Evolutionary conservation across 2,797 vertebrate genomes (phyloP), one percentile per base, ranked within the genome.

Genomic region (Enteromius afrohamiltoni): DNA sequence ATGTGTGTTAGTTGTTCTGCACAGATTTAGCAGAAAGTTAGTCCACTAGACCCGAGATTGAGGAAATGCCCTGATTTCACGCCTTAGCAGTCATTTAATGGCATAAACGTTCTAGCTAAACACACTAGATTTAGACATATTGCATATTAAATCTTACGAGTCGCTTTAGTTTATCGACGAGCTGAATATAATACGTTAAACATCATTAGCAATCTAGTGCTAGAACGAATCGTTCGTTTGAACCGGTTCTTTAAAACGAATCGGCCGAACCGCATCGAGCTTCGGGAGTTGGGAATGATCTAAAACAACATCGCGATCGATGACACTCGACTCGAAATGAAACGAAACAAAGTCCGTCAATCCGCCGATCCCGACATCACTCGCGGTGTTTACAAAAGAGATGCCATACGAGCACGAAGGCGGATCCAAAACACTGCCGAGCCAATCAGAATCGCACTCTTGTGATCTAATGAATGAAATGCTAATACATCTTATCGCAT

Each of bases 1-100:
- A 95, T 95, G 37, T 83, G 73, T 51, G 0, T 51, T 13, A 3
- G 8, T 62, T 17, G 70, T 6, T 14, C 8, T 21, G 26, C 14
- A 9, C 58, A 47, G 82, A 81, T 85, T 40, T 5, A 17, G 19
- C 23, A 84, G 26, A 73, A 58, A 21, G 2, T 14, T 0, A 51
- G 14, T 17, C 45, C 31, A 77, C 76, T 14, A 40, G 23, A 21
- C 40, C 75, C 40, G 29, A 17, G 26, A 80, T 29, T 64, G 76
- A 80, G 87, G 83, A 86, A 86, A 65, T 69, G 40, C 23, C 16
- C 49, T 14, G 68, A 42, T 60, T 62, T 83, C 76, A 75, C 83
- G 31, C 29, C 45, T 89, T 45, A 34, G 58, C 29, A n/a, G 14
- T 60, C 55, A 60, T 19, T 51, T 47, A 23, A 49, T 13, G 6